Percentiles rank a stretch among this genome's conserved stretches.
Conservation (phyloP, 37 sponge, comb jelly and placozoan genomes). For the Ianthella basta region DNA sequence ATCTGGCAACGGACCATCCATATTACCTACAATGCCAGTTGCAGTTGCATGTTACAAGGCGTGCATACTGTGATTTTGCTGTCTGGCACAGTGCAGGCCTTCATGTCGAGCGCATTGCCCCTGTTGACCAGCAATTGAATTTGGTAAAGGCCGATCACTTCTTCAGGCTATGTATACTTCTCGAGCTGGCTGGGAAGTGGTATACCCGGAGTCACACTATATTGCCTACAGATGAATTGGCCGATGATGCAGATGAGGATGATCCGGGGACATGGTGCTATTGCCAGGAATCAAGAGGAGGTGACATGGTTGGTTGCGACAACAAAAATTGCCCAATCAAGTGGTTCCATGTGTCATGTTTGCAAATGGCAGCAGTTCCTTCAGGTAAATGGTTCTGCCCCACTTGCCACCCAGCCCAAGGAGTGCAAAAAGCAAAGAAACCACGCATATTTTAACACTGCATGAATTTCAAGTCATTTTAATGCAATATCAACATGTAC, state of each 20-base stretch:
- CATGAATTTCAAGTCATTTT: too few relatives aligned
- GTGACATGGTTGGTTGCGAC: conserved; percentile 57
- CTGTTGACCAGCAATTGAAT: background rate
- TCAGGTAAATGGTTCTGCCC: background rate
- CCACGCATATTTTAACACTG: too few relatives aligned
- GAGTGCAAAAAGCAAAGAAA: background rate
- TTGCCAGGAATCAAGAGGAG: conserved; percentile 37
- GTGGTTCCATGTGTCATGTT: background rate
- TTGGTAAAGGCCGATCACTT: background rate
- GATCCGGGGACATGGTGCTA: conserved; percentile 49
- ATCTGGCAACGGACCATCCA: background rate
- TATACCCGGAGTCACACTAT: conserved; percentile 23
- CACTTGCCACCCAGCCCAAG: background rate
- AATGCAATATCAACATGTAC: background rate
- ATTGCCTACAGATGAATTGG: background rate
- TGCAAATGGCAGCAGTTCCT: background rate
- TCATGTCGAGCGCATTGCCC: conserved; percentile 19
- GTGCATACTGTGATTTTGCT: conserved; percentile 38
- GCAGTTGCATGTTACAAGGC: conserved; percentile 30
- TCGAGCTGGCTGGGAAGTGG: conserved; percentile 53
- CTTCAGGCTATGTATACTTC: conserved; percentile 14
- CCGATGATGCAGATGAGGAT: conserved; percentile 1
- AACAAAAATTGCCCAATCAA: background rate
- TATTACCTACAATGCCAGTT: conserved; percentile 50
- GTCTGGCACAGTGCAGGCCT: conserved; percentile 28